phyloP scores from a whole-genome alignment of 2,888 invertebrate genomes.

The Luffia ferchaultella region DNA sequence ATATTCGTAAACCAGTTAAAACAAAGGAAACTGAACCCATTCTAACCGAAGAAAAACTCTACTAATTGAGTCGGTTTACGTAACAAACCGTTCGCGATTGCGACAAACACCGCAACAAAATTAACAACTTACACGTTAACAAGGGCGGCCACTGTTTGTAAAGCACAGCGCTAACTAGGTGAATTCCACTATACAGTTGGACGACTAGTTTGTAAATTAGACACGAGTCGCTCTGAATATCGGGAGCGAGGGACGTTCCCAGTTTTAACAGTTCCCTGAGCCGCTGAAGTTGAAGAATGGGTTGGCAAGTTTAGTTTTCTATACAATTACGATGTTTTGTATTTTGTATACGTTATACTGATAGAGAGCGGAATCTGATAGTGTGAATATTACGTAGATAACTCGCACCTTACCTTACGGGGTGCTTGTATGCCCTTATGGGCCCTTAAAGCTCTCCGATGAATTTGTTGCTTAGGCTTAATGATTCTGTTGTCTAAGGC shows the following conservation, averaged over 20 bases:
- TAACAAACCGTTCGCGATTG: slow-evolving; percentile 29
- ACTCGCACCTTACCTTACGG: too few relatives aligned
- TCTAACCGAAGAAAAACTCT: too few relatives aligned
- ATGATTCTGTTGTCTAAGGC: too few relatives aligned
- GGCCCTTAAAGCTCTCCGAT: too few relatives aligned
- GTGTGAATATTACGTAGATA: too few relatives aligned
- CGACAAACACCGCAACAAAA: slow-evolving; percentile 48
- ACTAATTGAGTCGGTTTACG: slow-evolving; percentile 18
- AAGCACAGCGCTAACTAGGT: not conserved
- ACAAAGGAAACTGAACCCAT: too few relatives aligned
- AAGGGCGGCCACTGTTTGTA: slow-evolving; percentile 1
- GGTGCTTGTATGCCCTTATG: too few relatives aligned
- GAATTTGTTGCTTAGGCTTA: too few relatives aligned
- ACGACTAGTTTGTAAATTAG: not conserved
- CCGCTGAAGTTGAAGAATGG: not conserved
- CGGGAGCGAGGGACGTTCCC: not conserved
- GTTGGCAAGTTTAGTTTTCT: not conserved
- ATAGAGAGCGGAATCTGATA: too few relatives aligned
- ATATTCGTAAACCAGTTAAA: too few relatives aligned
- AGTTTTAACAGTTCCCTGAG: not conserved
- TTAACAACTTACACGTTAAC: slow-evolving; percentile 34
- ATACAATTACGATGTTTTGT: not conserved
- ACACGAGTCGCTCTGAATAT: not conserved
- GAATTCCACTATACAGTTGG: not conserved
- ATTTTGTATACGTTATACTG: too few relatives aligned